These are phyloP conservation scores for Bombylius major DNA, from an alignment of 2,888 invertebrate genomes.

Conservation along the genomic window DNA sequence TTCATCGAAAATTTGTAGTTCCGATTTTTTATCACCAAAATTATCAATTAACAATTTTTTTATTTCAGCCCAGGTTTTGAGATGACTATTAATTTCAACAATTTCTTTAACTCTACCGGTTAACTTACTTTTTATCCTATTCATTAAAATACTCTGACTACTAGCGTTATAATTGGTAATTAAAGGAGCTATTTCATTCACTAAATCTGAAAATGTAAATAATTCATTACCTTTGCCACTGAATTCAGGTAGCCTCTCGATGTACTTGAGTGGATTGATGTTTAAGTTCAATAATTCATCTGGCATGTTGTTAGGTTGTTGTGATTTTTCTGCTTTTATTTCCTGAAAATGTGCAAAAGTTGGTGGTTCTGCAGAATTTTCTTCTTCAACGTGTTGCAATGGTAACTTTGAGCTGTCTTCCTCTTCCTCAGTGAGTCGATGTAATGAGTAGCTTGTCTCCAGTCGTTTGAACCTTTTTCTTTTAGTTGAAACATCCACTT, in stretches of 20 bases:
- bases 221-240: neutral
- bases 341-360: no score
- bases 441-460: no score
- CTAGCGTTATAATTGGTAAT: neutral
- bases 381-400: no score
- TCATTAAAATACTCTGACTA: neutral
- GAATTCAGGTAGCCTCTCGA: neutral
- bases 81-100: neutral
- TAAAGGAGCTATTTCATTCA: neutral
- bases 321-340: no score
- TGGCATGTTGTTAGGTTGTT: no score
- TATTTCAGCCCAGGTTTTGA: neutral
- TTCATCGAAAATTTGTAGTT: neutral
- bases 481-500: no score
- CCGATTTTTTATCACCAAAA: neutral
- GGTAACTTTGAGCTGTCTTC: no score
- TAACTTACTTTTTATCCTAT: constrained; percentile 2
- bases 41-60: neutral
- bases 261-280: neutral
- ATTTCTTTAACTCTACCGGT: neutral
- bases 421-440: no score
- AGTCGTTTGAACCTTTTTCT: no score
- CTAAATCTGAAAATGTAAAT: neutral
- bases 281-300: no score
- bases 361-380: no score